Evolutionary conservation across 2,113 vertebrate species (phyloP), one percentile per base, ranked within the genome.

Genomic region (Scomber scombrus): DNA sequence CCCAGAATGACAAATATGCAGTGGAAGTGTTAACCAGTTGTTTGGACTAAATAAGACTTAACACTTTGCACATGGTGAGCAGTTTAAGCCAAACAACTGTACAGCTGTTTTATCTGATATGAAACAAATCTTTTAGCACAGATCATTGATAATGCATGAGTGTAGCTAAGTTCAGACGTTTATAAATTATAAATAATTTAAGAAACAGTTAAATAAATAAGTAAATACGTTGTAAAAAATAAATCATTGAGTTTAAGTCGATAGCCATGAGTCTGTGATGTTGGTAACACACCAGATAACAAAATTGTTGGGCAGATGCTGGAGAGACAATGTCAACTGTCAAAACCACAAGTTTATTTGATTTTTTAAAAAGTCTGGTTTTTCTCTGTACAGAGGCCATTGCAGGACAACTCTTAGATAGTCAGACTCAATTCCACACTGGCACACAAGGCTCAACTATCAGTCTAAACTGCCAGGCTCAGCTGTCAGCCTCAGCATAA

Each of bases 161-260:
- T 76, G 31, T 29, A 68, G 31, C 31, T 18, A 60, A 65, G 23
- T 57, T 26, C 23, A 29, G 12, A 51, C 56, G 76, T 79, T 86
- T 75, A 34, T 3, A n/a, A 78, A 51, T 29, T 40, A 56, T 80
- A 47, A 47, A 76, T 64, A 51, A 74, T 61, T 51, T 34, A 75
- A 21, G 47, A 68, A 79, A 62, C 16, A 31, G 51, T 62, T 68
- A 10, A 76, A 84, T 34, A 62, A 52, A 63, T 69, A 51, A 76
- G 0, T 10, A 16, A 84, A 58, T n/a, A 47, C 0, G 13, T 62
- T 60, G 18, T 73, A 13, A 68, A 75, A 74, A 56, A 60, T 15
- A 71, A 64, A 74, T 57, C 0, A 61, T 65, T 80, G 47, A 56
- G 51, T 58, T 77, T 16, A 65, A n/a, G 5, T 66, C 1, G 18